These are phyloP conservation scores for Scelioninae gen. 2 DNA, from an alignment of 2,888 invertebrate species.

Conservation along the genomic window DNA sequence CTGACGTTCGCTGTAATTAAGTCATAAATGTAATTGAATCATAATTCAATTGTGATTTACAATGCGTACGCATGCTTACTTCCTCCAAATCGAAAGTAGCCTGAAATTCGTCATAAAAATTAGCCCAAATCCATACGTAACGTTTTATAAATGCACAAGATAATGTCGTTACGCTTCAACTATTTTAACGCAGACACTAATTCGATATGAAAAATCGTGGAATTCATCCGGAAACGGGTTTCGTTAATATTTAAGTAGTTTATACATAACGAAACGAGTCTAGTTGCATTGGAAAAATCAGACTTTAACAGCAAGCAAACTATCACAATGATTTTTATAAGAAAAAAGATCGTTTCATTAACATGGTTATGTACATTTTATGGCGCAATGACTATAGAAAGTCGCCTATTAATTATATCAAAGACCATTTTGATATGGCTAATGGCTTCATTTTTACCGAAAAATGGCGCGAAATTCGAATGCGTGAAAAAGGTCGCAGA, in stretches of 20 bases:
- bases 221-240: slow-evolving; percentile 52
- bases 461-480: slow-evolving; percentile 30
- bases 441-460: slow-evolving; percentile 26
- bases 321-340: slow-evolving; percentile 32
- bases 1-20: slow-evolving; percentile 32
- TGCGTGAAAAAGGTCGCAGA: slow-evolving; percentile 10
- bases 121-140: slow-evolving; percentile 32
- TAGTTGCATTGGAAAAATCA: slow-evolving; percentile 24
- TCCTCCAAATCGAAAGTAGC: slow-evolving; percentile 35
- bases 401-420: slow-evolving; percentile 41
- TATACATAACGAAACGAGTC: slow-evolving; percentile 51
- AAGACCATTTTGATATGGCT: slow-evolving; percentile 6
- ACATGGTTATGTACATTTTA: slow-evolving; percentile 17
- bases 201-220: slow-evolving; percentile 43
- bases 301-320: slow-evolving; percentile 9
- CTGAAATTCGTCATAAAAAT: slow-evolving; percentile 33
- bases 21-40: slow-evolving; percentile 42
- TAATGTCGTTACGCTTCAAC: slow-evolving; percentile 43
- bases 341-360: slow-evolving; percentile 38
- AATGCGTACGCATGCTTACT: slow-evolving; percentile 10
- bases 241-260: slow-evolving; percentile 46
- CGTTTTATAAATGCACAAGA: slow-evolving; percentile 15
- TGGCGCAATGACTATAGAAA: slow-evolving; percentile 38
- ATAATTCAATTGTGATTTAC: slow-evolving; percentile 35
- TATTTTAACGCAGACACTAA: slow-evolving; percentile 41